Percentiles rank a stretch among this genome's conserved stretches.
Evolutionary conservation across 1,140 invertebrate genomes (phyloP).

Genomic region (Ips nitidus): DNA sequence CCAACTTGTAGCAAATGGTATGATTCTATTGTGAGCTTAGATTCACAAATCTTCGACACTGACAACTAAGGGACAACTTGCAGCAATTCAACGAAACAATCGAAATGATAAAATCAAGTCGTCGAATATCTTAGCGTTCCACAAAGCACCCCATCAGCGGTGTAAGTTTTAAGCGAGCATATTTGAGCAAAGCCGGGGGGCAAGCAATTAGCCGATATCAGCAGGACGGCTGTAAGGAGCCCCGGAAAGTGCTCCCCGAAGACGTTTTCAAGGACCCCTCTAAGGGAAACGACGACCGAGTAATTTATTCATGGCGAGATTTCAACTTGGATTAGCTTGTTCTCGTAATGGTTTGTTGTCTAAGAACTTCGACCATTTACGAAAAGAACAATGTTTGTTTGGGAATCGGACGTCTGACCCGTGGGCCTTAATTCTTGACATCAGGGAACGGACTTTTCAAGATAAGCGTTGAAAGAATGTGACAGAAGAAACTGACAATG

Average conservation of each 20-base stretch:
- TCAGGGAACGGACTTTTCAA: too few relatives aligned
- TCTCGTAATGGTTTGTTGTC: conserved; percentile 28
- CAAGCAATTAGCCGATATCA: conserved; percentile 34
- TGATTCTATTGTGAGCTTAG: too few relatives aligned
- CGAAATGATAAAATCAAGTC: too few relatives aligned
- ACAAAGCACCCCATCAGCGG: conserved; percentile 17
- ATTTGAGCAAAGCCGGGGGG: conserved; percentile 23
- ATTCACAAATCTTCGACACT: too few relatives aligned
- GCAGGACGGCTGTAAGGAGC: conserved; percentile 28
- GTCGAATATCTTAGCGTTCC: conserved; percentile 9
- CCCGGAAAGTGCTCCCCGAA: conserved; percentile 33
- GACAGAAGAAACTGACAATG: too few relatives aligned
- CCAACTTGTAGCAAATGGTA: too few relatives aligned
- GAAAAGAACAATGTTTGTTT: conserved; percentile 1
- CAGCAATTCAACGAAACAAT: too few relatives aligned
- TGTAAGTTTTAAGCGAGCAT: conserved; percentile 23
- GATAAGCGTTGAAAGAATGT: too few relatives aligned
- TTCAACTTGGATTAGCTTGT: conserved; percentile 29
- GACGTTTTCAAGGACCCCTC: conserved; percentile 25
- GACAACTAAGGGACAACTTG: too few relatives aligned
- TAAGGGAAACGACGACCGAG: conserved; percentile 24
- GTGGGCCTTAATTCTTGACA: too few relatives aligned
- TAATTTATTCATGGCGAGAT: conserved; percentile 35
- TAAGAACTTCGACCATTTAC: conserved; percentile 18
- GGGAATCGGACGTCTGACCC: not conserved